A percentile compares a stretch with the other conserved stretches of the same genome.
Conservation (phyloP, 2,888 invertebrate species). For the Onchidella celtica region DNA sequence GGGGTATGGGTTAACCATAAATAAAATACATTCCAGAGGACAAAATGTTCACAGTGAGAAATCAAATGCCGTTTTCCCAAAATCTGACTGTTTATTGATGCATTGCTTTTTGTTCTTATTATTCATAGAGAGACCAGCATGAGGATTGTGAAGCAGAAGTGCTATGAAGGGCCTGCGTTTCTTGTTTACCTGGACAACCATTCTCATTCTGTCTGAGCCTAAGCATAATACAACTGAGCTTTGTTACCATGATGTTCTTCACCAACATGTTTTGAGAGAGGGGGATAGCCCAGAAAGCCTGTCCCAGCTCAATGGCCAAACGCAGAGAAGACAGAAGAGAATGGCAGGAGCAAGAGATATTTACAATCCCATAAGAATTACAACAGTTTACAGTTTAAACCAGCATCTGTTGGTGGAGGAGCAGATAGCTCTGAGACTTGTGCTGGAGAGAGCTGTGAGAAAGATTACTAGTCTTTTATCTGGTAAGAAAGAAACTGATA, state of each 20-base stretch:
- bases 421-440: constrained; percentile 51
- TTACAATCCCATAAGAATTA: constrained; percentile 38
- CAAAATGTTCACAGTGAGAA: too few relatives aligned
- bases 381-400: constrained; percentile 20
- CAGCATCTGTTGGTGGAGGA: constrained; percentile 43
- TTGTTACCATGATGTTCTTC: constrained; percentile 1
- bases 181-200: constrained; percentile 31
- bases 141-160: too few relatives aligned
- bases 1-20: too few relatives aligned
- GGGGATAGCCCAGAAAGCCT: not conserved
- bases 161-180: constrained; percentile 28
- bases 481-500: constrained; percentile 49
- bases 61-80: too few relatives aligned
- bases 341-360: not conserved
- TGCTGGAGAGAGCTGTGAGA: constrained; percentile 56
- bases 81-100: too few relatives aligned
- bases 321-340: not conserved
- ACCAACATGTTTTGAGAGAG: not conserved
- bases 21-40: too few relatives aligned
- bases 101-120: too few relatives aligned
- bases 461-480: constrained; percentile 54
- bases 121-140: too few relatives aligned
- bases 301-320: not conserved
- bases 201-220: constrained; percentile 37
- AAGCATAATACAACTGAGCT: constrained; percentile 41